A percentile compares a stretch with the other conserved stretches of the same genome.
Evolutionary conservation across 2,888 invertebrate species (phyloP).

Genomic region (Macroteleia sp.): DNA sequence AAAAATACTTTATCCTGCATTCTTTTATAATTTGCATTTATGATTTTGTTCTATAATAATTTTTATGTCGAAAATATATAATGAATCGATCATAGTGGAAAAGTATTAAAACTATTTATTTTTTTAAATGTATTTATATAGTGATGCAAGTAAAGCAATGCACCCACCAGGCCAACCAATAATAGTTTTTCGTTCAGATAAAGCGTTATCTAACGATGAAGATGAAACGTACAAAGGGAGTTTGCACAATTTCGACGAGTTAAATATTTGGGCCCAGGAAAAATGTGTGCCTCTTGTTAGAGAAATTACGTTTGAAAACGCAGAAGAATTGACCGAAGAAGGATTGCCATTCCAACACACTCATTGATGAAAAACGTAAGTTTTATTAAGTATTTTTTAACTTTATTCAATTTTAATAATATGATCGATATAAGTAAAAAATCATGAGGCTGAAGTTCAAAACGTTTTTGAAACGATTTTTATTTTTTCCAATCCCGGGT

Average conservation of each 20-base stretch:
- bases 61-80: no score
- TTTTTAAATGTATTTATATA: conserved; percentile 42
- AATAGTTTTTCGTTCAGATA: conserved; percentile 92
- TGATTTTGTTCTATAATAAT: no score
- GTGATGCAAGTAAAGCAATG: conserved; percentile 90
- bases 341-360: conserved; percentile 96
- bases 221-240: conserved; percentile 94
- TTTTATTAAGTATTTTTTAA: no score
- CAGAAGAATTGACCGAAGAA: conserved; percentile 99
- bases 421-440: no score
- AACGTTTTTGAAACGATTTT: no score
- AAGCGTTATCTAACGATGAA: conserved; percentile 90
- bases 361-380: conserved; percentile 96
- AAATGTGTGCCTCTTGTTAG: conserved; percentile 98
- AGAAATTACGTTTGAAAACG: conserved; percentile 99
- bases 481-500: no score
- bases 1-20: no score
- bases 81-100: no score
- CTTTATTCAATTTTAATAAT: no score
- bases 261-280: conserved; percentile 95
- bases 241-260: conserved; percentile 90
- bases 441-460: no score
- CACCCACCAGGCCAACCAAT: conserved; percentile 93
- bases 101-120: no score
- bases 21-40: no score